Base-by-base conservation (phyloP, 2,113 vertebrate species). In the Mirounga angustirostris region DNA sequence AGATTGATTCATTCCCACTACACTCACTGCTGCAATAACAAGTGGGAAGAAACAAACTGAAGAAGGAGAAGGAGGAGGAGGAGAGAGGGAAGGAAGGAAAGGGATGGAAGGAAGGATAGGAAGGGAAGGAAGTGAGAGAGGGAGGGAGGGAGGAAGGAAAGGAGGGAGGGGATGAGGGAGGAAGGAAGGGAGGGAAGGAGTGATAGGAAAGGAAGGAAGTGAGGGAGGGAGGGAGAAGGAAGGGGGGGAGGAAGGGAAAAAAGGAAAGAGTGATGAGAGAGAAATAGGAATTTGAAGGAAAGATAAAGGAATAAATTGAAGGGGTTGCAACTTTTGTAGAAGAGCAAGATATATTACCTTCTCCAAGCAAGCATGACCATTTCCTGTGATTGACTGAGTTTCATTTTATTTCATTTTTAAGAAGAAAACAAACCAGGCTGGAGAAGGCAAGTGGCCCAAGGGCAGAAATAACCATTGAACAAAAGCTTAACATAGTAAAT, bases 381-480 rank as follows among this genome's bases (percentile, higher is more conserved):
- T 81, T 82, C 50, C 28, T 40, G 36, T 54, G 40, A 86, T 11
- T 50, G 7, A n/a, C 76, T 81, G 58, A 81, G 26, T 89, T 96
- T 91, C 30, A 67, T 61, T 93, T 91, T 91, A 91, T 56, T 69
- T 43, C 28, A 69, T 80, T 78, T 94, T 91, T 5, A 30, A 91
- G 28, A 67, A 91, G 13, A 58, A 87, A 94, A 67, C 21, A 40
- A 95, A 83, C 1, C 0, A 33, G 5, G 4, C 22, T 88, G 30
- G 21, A 43, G 52, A 58, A 95, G 15, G 21, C 14, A 56, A 71
- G 26, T 54, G 36, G 7, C 16, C 14, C 40, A 82, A 61, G 5
- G 46, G 12, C 24, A 91, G 40, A 56, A 88, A 46, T 2, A 84
- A 19, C 6, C 61, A 14, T 10, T 30, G 8, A 30, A 74, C 18